Evolutionary conservation across 1,140 invertebrate species (phyloP), one percentile per base, ranked within the genome.

Genomic region (Caenorhabditis briggsae): DNA sequence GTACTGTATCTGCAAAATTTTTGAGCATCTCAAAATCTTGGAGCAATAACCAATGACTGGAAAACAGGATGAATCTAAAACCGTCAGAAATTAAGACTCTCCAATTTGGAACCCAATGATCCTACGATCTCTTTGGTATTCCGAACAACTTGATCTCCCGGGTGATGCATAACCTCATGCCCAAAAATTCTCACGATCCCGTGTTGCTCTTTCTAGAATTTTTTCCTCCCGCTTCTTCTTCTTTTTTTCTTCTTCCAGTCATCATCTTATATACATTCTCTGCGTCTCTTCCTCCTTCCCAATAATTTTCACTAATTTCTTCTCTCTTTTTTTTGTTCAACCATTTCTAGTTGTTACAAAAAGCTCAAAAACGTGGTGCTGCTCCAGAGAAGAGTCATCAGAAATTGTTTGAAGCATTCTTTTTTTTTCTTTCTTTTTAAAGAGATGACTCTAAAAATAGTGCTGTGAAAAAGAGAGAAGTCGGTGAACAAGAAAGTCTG

Each of bases 301-400:
- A 18, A 43, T 11, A 20, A 33, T 33, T 33, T n/a, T n/a, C 58
- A 25, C 23, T 25, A 25, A 20, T 25, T 59, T 59, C 58, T 59
- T 59, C 61, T 65, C 23, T 33, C 11, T 50, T 78, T 50, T 78
- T 48, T n/a, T 33, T 33, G 33, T 33, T 33, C 43, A 78, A n/a
- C 70, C 43, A 78, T 78, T 78, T 53, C 70, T 78, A 78, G 46
- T 61, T 61, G 59, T 61, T 48, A 78, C 48, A 61, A 20, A 61
- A 78, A 20, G 70, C 64, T 78, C 70, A 50, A 48, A 61, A 50
- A 50, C 43, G 70, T 50, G 46, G 16, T 20, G 12, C 46, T 20
- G 3, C n/a, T 11, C 70, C 64, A 64, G 33, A 11, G 23, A 25
- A 25, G 16, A 14, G n/a, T 74, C 65, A 74, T 78, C 70, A 78